Percentiles rank a stretch among this genome's conserved stretches.
Conservation (phyloP, 2,888 invertebrate genomes). For the Chrysolina americana region DNA sequence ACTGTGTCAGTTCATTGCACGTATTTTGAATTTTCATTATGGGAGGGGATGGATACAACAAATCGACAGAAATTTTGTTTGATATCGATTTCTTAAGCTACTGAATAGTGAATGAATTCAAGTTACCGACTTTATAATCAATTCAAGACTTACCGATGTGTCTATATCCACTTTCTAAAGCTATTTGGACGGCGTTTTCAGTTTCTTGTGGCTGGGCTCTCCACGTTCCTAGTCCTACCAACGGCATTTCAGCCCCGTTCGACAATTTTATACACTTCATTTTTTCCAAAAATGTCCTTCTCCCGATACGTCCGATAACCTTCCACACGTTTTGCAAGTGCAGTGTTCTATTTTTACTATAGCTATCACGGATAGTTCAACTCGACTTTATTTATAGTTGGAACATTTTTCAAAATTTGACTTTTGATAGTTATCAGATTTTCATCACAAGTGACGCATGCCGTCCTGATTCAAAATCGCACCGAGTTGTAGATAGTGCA, state of each 20-base stretch:
- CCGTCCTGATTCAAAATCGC: conserved; percentile 8
- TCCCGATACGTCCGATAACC: conserved; percentile 19
- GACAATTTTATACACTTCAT: conserved; percentile 71
- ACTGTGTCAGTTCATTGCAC: too few species aligned
- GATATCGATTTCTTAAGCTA: too few species aligned
- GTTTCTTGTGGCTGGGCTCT: conserved; percentile 79
- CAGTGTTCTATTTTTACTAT: conserved; percentile 33
- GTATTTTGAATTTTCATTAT: too few species aligned
- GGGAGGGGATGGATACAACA: too few species aligned
- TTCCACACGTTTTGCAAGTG: conserved; percentile 13
- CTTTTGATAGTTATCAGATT: conserved; percentile 29
- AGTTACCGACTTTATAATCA: background rate
- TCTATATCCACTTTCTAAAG: conserved; percentile 80
- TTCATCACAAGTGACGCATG: conserved; percentile 5
- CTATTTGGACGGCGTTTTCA: conserved; percentile 75
- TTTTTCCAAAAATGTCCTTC: conserved; percentile 37
- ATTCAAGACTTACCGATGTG: conserved; percentile 70
- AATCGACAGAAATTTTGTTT: too few species aligned
- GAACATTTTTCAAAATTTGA: conserved; percentile 27
- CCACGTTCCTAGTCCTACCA: conserved; percentile 82
- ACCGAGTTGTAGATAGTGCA: background rate
- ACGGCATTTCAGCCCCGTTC: conserved; percentile 75
- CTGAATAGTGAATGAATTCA: background rate
- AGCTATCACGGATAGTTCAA: conserved; percentile 23
- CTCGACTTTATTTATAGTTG: conserved; percentile 40